Base-by-base conservation (phyloP, 2,888 invertebrate species). In the Drosophila lacicola region DNA sequence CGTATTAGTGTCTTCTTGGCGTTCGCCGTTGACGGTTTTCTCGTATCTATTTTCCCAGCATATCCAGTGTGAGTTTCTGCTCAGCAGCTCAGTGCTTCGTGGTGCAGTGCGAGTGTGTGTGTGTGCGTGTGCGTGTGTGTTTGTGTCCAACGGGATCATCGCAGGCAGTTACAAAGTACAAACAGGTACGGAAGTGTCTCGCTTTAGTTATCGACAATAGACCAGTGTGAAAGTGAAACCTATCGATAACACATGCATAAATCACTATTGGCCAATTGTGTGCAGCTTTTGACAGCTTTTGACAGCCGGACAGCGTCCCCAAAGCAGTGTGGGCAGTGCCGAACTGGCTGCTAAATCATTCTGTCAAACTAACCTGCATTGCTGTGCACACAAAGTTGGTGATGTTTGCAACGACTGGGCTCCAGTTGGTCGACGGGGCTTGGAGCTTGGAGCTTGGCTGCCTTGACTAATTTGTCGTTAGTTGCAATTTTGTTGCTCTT, bases 1-100 rank as follows among this genome's bases (percentile, higher is more conserved):
- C 75, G 81, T 90, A 88, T 90, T 88, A 90, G 90, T 90, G 82
- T 89, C 82, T 91, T 90, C 89, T 91, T 86, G 89, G 89, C 87
- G 83, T 82, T 82, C 78, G 84, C 75, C 78, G 80, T 80, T 82
- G 81, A 73, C 82, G 80, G 80, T 74, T 70, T 60, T 65, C 62
- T 45, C 70, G 64, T 45, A 62, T 63, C 62, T 50, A 49, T 45
- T 17, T 21, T 42, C 19, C 62, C 74, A 74, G 55, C 75, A 67
- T 33, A 29, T 29, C 62, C 51, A 73, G 64, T 55, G 65, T 68
- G 68, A 74, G 61, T 77, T 53, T 60, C 55, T 55, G 57, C 17
- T 36, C 64, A 63, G 45, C 62, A 61, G 74, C 50, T 63, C 51
- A 62, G 62, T 74, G 65, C 37, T 51, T 37, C 64, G 67, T 74